Evolutionary conservation across 2,113 vertebrate species (phyloP), one percentile per base, ranked within the genome.

Genomic region (Coptodon rendalli): DNA sequence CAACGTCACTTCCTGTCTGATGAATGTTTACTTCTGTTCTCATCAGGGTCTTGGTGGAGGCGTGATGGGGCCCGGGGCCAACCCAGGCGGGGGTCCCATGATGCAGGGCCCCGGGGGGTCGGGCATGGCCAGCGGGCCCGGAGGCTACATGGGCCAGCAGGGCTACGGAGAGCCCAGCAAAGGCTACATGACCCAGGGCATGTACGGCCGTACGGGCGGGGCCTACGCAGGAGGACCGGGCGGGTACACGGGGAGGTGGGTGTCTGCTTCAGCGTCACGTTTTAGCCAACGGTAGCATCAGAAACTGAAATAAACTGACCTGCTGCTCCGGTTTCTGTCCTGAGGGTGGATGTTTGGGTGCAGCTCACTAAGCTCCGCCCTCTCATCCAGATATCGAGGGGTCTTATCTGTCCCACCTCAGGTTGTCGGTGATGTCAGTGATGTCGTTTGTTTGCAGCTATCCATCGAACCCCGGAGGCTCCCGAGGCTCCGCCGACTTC

Each of bases 111-210:
- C 91, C 0, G 95, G 96, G 0, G 88, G 96, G 38, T 97, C 97
- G 0, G 96, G 97, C 16, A 97, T 99, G 97, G 96, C 92, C 16
- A 97, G 97, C 0, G 93, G 91, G 1, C 92, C 91, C 0, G 97
- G 97, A 0, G 97, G 96, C 3, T 98, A 97, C 95, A 96, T 98
- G 94, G 96, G 97, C 1, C 98, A 98, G 95, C 97, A 97, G 91
- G 96, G 97, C 2, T 99, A 98, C 1, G 82, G 95, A 0, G 98
- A 98, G 0, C 91, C 97, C 6, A 95, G 87, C 89, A 99, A 99
- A 91, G 96, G 96, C 78, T 98, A 98, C 7, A 92, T 97, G 89
- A 97, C 97, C 87, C 97, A 97, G 12, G 95, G 96, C 1, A 92
- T 98, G 95, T 98, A 98, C 0, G 89, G 97, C 53, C 97, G 97